Conservation (phyloP, 37 sponge, comb jelly and placozoan species). For the Petrosia ficiformis region DNA sequence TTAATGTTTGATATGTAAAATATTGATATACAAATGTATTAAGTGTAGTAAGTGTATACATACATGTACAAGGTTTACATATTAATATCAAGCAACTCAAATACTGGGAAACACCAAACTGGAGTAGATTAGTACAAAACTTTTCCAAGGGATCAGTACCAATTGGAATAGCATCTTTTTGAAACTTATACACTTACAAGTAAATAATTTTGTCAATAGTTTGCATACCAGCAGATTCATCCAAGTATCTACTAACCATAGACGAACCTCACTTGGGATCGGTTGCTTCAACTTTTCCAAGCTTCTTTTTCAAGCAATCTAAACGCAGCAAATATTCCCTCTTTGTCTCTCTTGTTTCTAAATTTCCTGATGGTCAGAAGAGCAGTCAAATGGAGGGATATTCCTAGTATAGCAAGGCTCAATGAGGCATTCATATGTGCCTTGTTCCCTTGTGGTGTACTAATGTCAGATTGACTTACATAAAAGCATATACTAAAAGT, state of each 20-base stretch:
- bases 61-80: too few relatives aligned
- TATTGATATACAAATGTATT: too few relatives aligned
- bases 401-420: conserved; percentile 10
- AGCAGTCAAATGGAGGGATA: conserved; percentile 6
- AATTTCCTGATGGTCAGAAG: conserved; percentile 12
- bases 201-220: neutral
- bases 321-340: neutral
- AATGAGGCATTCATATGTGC: neutral
- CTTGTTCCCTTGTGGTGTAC: neutral
- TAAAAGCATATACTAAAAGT: too few relatives aligned
- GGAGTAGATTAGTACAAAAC: neutral
- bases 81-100: too few relatives aligned
- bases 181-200: neutral
- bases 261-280: conserved; percentile 6
- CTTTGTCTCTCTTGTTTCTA: conserved; percentile 24
- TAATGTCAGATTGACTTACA: neutral
- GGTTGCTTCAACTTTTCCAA: conserved; percentile 5
- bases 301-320: conserved; percentile 12
- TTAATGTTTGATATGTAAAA: too few relatives aligned
- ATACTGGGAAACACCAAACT: conserved; percentile 1
- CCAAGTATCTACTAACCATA: neutral
- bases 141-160: neutral
- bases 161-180: neutral
- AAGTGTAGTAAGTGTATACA: too few relatives aligned
- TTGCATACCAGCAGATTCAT: neutral